A percentile compares a stretch with the other conserved stretches of the same genome.
Evolutionary conservation across 1,140 invertebrate species (phyloP).

Genomic region (Brachionus rotundiformis): DNA sequence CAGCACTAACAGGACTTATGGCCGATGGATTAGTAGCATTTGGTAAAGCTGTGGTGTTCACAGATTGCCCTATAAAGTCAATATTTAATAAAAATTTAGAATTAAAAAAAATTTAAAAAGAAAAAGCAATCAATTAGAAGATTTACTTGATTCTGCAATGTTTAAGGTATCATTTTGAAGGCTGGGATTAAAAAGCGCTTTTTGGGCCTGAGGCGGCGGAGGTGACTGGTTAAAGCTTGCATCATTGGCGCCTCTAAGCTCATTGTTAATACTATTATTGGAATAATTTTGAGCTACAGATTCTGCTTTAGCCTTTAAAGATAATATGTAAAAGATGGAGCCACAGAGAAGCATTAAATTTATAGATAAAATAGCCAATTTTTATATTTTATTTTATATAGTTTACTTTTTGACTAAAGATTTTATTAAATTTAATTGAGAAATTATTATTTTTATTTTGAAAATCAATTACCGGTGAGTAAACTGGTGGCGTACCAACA

Average conservation of each 20-base stretch:
- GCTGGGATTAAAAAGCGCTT: not conserved
- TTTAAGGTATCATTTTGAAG: not conserved
- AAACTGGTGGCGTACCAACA: not conserved
- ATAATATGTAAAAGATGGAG: not conserved
- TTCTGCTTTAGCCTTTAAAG: conserved; percentile 12
- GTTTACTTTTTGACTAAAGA: conserved; percentile 34
- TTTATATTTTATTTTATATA: not conserved
- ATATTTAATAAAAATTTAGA: too few species aligned
- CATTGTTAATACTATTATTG: conserved; percentile 33
- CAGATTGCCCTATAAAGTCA: too few species aligned
- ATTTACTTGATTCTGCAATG: not conserved
- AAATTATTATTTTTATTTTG: not conserved
- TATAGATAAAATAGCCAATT: too few species aligned
- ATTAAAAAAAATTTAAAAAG: not conserved
- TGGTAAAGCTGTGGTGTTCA: not conserved
- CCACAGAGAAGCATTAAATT: not conserved
- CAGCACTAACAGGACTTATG: not conserved
- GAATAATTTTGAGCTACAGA: not conserved
- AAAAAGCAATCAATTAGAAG: not conserved
- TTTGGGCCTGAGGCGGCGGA: conserved; percentile 20
- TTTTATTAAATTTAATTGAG: not conserved
- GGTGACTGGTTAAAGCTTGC: conserved; percentile 24
- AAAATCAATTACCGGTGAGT: not conserved
- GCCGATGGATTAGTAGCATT: not conserved
- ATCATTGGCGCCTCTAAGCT: not conserved